Evolutionary conservation across 2,113 vertebrate species (phyloP).

Genomic region (Protomyctophum bolini): DNA sequence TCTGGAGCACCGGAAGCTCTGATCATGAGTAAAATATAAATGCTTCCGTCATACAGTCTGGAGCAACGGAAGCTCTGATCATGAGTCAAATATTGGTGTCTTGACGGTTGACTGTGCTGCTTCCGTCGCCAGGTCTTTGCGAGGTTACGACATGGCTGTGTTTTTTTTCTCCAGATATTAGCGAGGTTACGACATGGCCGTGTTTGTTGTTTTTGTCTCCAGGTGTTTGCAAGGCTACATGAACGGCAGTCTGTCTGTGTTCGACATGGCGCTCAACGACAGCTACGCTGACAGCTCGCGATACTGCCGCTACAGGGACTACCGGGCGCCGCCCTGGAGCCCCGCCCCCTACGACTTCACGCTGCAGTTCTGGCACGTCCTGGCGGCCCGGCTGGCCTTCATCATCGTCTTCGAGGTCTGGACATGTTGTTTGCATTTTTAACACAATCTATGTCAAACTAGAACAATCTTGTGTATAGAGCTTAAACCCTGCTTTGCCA

Average conservation of each 20-base stretch:
- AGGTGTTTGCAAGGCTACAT: constrained; percentile 96
- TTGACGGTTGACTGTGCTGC: no score
- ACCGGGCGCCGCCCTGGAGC: constrained; percentile 93
- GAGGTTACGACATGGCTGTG: neutral
- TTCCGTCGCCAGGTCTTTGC: neutral
- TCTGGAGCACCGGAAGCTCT: no score
- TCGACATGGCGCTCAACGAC: constrained; percentile 86
- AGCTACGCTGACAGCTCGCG: constrained; percentile 72
- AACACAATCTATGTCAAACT: no score
- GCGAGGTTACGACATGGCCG: no score
- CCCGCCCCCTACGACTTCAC: constrained; percentile 91
- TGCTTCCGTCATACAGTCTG: no score
- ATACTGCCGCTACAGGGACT: constrained; percentile 96
- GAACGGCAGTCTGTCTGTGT: constrained; percentile 95
- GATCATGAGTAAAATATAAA: no score
- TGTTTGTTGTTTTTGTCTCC: neutral
- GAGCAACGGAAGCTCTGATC: no score
- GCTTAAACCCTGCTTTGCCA: no score
- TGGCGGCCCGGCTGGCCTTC: constrained; percentile 94
- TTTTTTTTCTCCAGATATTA: no score
- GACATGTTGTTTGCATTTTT: constrained; percentile 8
- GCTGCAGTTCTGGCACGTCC: constrained; percentile 96
- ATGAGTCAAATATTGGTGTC: no score
- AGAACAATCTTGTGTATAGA: no score
- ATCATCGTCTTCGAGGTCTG: constrained; percentile 98